Conservation (phyloP, 2,888 invertebrate genomes). For the Chymomyza procnemis region DNA sequence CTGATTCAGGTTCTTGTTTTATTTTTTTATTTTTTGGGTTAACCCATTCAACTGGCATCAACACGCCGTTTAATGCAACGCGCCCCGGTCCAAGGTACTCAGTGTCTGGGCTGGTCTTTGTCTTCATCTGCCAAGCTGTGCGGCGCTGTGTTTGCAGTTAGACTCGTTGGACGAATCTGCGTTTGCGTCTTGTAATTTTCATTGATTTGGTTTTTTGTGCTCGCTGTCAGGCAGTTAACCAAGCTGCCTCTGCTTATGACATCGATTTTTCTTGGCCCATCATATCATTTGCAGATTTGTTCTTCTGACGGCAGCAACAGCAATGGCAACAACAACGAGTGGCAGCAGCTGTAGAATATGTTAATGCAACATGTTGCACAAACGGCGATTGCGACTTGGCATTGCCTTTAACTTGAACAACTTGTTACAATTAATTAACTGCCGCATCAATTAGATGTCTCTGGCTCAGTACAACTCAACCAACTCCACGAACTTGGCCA, state of each 20-base stretch:
- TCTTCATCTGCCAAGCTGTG: not conserved
- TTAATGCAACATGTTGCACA: not conserved
- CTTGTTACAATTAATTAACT: conserved; percentile 72
- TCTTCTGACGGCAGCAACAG: conserved; percentile 11
- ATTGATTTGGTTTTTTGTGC: conserved; percentile 45
- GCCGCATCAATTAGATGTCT: conserved; percentile 61
- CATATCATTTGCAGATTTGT: conserved; percentile 53
- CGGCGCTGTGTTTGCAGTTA: not conserved
- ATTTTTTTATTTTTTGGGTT: conserved; percentile 28
- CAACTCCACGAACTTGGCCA: no score
- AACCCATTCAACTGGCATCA: conserved; percentile 67
- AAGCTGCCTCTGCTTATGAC: conserved; percentile 62
- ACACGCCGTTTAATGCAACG: conserved; percentile 61
- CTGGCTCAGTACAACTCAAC: conserved; percentile 33
- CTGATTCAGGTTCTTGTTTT: not conserved
- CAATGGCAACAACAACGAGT: no score
- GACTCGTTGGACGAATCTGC: not conserved
- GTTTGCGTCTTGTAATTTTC: conserved; percentile 32
- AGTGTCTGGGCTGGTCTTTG: not conserved
- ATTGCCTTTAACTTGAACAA: conserved; percentile 14
- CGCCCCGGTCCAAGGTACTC: conserved; percentile 25
- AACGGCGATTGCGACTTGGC: not conserved
- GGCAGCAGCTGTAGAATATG: conserved; percentile 1
- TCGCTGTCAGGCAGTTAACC: conserved; percentile 42
- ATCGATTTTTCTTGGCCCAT: conserved; percentile 45